Evolutionary conservation across 2,888 invertebrate species (phyloP).

Genomic region (Patella pellucida): DNA sequence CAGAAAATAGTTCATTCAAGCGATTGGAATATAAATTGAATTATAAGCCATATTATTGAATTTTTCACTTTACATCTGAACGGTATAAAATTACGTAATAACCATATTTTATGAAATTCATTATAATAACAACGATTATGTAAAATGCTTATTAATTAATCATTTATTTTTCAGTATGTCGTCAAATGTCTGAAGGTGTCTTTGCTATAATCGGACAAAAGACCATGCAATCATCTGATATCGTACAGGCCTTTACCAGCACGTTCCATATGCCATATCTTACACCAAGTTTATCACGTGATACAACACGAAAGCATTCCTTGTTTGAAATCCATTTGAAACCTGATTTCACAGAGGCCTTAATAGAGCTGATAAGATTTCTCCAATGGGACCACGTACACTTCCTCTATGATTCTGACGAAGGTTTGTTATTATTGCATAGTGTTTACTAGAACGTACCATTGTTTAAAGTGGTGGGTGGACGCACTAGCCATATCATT

Average conservation of each 20-base stretch:
- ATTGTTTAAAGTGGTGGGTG: neutral
- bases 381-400: constrained; percentile 51
- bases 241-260: constrained; percentile 51
- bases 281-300: constrained; percentile 48
- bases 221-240: constrained; percentile 49
- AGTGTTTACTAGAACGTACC: no score
- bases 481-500: neutral
- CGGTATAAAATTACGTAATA: no score
- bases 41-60: no score
- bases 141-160: no score
- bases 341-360: constrained; percentile 82
- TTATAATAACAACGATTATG: no score
- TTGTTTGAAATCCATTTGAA: constrained; percentile 85
- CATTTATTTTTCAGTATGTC: constrained; percentile 51
- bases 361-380: constrained; percentile 70
- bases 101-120: no score
- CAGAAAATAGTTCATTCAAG: no score
- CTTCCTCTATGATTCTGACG: constrained; percentile 59
- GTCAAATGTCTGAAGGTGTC: constrained; percentile 54
- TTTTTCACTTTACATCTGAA: no score
- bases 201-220: constrained; percentile 60
- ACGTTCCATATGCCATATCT: constrained; percentile 62
- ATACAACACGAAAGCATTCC: constrained; percentile 27
- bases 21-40: no score
- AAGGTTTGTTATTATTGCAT: constrained; percentile 43